Percentiles rank a stretch among this genome's conserved stretches.
Conservation (phyloP, 2,113 vertebrate species). For the Corvus moneduloides region DNA sequence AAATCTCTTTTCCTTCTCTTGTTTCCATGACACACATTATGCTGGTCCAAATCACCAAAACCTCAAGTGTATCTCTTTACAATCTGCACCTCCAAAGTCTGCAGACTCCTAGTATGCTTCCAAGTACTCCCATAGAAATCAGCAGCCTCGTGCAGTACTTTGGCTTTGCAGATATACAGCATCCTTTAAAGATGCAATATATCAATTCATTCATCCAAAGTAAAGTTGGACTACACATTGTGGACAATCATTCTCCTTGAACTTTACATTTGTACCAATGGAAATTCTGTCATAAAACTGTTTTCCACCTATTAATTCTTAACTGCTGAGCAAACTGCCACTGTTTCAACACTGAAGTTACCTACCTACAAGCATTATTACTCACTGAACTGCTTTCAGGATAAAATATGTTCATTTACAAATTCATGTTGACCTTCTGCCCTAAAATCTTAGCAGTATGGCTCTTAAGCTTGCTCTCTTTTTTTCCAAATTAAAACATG, state of each 20-base stretch:
- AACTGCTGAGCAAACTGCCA: neutral
- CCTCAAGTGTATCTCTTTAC: neutral
- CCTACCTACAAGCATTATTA: neutral
- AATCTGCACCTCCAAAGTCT: neutral
- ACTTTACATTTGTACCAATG: neutral
- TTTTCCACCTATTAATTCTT: neutral
- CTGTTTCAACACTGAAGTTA: neutral
- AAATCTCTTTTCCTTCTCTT: neutral
- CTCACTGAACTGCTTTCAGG: neutral
- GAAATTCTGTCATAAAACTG: slow-evolving; percentile 4
- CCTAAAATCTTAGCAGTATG: neutral
- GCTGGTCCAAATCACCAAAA: neutral
- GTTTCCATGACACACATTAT: neutral
- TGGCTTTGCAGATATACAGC: neutral
- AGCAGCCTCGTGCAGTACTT: neutral
- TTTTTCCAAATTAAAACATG: neutral
- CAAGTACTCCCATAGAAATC: neutral
- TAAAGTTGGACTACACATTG: neutral
- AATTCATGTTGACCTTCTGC: neutral
- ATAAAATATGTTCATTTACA: neutral
- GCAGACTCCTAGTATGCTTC: neutral
- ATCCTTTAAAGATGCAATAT: neutral
- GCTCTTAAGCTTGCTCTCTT: neutral
- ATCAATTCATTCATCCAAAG: neutral
- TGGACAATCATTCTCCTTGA: neutral